These are phyloP conservation scores for Thereva unica DNA, from an alignment of 2,888 invertebrate species.

Conservation along the genomic window DNA sequence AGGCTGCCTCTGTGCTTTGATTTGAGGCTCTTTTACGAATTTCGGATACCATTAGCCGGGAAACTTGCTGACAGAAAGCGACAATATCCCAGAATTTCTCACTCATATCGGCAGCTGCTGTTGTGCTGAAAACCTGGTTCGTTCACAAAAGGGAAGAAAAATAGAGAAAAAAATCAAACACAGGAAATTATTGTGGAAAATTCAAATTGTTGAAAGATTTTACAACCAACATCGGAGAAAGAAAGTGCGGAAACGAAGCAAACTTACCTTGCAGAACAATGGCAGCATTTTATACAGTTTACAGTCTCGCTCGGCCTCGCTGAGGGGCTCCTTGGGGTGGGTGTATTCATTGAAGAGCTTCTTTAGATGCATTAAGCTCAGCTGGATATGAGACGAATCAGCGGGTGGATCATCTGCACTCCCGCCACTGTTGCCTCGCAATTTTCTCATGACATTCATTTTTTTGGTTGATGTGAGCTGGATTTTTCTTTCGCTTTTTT, in stretches of 20 bases:
- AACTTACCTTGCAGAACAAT: slow-evolving; percentile 89
- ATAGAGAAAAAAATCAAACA: slow-evolving; percentile 23
- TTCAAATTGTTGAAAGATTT: not conserved
- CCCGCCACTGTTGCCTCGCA: slow-evolving; percentile 66
- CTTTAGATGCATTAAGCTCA: slow-evolving; percentile 94
- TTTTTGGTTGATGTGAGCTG: slow-evolving; percentile 22
- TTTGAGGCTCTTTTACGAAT: slow-evolving; percentile 91
- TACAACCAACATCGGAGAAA: not conserved
- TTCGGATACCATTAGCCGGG: slow-evolving; percentile 94
- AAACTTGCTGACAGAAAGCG: slow-evolving; percentile 92
- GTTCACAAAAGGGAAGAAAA: slow-evolving; percentile 1
- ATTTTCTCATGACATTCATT: slow-evolving; percentile 93
- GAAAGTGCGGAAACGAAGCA: no score
- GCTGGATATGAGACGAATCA: slow-evolving; percentile 78
- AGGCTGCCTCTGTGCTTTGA: slow-evolving; percentile 94
- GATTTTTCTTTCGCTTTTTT: not conserved
- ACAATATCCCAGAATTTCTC: slow-evolving; percentile 97
- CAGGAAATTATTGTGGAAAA: not conserved
- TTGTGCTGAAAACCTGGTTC: slow-evolving; percentile 84
- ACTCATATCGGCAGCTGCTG: slow-evolving; percentile 93
- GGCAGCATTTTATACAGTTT: slow-evolving; percentile 97
- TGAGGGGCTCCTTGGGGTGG: slow-evolving; percentile 80
- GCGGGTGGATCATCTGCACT: slow-evolving; percentile 58
- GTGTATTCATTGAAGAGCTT: slow-evolving; percentile 95
- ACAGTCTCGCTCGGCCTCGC: slow-evolving; percentile 83